Evolutionary conservation across 2,797 vertebrate species (phyloP).

Genomic region (Cygnus olor): DNA sequence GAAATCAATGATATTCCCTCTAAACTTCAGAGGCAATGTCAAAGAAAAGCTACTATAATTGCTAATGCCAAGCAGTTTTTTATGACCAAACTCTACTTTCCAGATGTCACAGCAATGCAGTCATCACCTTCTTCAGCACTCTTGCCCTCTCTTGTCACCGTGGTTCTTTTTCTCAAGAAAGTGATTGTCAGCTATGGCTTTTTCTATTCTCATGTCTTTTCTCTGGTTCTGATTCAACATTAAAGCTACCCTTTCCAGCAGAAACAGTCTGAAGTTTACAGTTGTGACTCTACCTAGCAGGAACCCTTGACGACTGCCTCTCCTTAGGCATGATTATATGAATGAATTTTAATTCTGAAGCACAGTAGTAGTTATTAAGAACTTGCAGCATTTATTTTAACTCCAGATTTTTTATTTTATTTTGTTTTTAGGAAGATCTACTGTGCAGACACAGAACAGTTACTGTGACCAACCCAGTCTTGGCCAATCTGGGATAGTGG

Average conservation of each 20-base stretch:
- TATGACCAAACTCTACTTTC: constrained; percentile 23
- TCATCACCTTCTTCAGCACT: constrained; percentile 40
- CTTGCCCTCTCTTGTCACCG: constrained; percentile 44
- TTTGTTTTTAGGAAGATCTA: not conserved
- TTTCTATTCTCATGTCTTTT: not conserved
- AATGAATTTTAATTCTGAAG: constrained; percentile 6
- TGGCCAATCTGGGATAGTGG: not conserved
- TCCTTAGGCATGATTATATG: not conserved
- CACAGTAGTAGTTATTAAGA: not conserved
- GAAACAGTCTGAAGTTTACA: not conserved
- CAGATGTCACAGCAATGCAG: constrained; percentile 45
- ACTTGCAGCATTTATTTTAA: not conserved
- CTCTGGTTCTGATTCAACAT: not conserved
- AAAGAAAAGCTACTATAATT: constrained; percentile 58
- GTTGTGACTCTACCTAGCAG: not conserved
- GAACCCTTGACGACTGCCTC: not conserved
- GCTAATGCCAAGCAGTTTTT: constrained; percentile 55
- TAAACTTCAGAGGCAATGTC: constrained; percentile 39
- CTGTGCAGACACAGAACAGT: not conserved
- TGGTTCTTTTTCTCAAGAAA: constrained; percentile 7
- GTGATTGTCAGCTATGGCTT: constrained; percentile 6
- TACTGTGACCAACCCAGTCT: not conserved
- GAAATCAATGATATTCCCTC: constrained; percentile 47
- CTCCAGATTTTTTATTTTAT: not conserved
- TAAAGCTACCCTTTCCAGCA: not conserved